Percentiles rank a stretch among this genome's conserved stretches.
These are phyloP conservation scores for Argyrosomus japonicus DNA, from an alignment of 2,113 vertebrate species.

Conservation along the genomic window DNA sequence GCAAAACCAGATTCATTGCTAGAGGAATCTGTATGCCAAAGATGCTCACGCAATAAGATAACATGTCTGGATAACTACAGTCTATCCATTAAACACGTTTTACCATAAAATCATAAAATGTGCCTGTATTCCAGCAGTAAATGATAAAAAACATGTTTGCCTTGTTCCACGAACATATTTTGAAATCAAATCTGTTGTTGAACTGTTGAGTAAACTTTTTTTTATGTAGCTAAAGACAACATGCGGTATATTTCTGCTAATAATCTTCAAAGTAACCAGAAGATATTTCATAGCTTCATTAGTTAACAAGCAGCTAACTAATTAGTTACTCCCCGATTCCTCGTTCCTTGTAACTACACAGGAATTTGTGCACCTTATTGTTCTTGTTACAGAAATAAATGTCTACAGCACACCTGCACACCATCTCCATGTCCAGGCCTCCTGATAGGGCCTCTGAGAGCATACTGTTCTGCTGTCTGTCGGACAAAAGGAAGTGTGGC, in stretches of 20 bases:
- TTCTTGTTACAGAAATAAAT: conserved; percentile 11
- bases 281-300: background rate
- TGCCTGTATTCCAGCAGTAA: background rate
- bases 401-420: conserved; percentile 3
- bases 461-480: conserved; percentile 37
- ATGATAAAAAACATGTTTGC: background rate
- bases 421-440: conserved; percentile 3
- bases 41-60: background rate
- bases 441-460: conserved; percentile 27
- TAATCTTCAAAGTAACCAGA: background rate
- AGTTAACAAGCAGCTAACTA: background rate
- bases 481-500: conserved; percentile 39
- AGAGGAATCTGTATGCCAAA: background rate
- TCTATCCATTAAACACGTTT: background rate
- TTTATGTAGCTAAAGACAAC: too few relatives aligned
- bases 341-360: background rate
- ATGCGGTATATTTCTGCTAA: background rate
- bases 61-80: background rate
- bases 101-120: background rate
- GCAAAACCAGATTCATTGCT: background rate
- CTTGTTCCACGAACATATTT: background rate
- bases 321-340: background rate
- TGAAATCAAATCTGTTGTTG: background rate
- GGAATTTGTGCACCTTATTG: background rate
- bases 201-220: too few relatives aligned